Evolutionary conservation across 1,140 invertebrate species (phyloP), one percentile per base, ranked within the genome.

Genomic region (Hypothenemus hampei): DNA sequence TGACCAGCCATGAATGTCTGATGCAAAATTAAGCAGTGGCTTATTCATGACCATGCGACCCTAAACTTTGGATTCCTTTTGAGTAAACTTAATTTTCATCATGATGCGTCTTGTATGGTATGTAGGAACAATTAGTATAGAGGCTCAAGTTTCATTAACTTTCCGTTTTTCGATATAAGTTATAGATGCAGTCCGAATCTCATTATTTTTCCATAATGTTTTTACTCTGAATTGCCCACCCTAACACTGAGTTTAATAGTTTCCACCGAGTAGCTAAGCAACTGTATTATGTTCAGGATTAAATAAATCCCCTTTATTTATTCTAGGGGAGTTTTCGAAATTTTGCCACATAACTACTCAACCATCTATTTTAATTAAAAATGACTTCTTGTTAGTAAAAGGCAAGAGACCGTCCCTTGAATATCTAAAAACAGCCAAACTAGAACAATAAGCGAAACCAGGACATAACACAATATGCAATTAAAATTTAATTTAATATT

Each of bases 1-100:
- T 49, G 46, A 49, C 46, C 46, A 49, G 46, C 24, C 46, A 49
- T 49, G 46, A 49, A 49, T 49, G 33, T 22, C 33, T 49, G 33
- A 49, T 49, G 31, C 33, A 37, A 37, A 49, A 49, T 49, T 49
- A 49, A 45, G 43, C 43, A 26, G 43, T 45, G 15, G 43, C 43
- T 45, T 45, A 45, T 45, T 45, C 43, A 45, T 29, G 22, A 13
- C n/a, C 43, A 45, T 16, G 43, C 22, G 23, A 45, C 43, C 43
- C 43, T 31, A 45, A 11, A 45, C 35, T 37, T 37, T 16, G 3
- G 7, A n/a, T n/a, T n/a, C n/a, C n/a, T n/a, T n/a, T n/a, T n/a
- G n/a, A n/a, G n/a, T n/a, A 37, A 37, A 37, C 35, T 37, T 37
- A 37, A 37, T 37, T 37, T 37, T 16, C 35, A 15, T 37, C 11